Conservation (phyloP, 2,113 vertebrate genomes). For the Clarias batrachus region DNA sequence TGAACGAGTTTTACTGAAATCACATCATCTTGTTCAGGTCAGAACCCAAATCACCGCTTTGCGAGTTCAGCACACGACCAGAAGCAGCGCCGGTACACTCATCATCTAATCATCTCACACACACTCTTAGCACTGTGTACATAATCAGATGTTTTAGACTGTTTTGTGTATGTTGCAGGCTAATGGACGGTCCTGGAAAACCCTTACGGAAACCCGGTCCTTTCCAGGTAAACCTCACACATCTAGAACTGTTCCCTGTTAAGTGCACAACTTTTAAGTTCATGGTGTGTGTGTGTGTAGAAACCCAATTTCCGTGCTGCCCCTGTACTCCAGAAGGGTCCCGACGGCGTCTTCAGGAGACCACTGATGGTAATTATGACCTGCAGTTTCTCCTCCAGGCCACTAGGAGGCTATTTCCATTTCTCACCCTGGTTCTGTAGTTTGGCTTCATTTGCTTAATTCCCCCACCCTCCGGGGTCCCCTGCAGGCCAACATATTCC, state of each 20-base stretch:
- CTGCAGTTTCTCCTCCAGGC: neutral
- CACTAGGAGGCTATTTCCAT: neutral
- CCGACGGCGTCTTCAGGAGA: slow-evolving; percentile 62
- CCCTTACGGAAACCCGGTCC: slow-evolving; percentile 60
- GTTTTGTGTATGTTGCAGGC: slow-evolving; percentile 48
- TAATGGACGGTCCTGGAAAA: slow-evolving; percentile 53
- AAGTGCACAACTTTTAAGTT: neutral
- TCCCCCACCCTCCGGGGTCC: too few relatives aligned
- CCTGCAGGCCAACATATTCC: slow-evolving; percentile 64
- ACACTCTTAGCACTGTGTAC: neutral
- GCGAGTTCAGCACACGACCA: slow-evolving; percentile 53
- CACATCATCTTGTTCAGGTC: slow-evolving; percentile 33
- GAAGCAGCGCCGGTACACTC: slow-evolving; percentile 52
- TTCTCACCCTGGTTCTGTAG: neutral
- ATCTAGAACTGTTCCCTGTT: neutral
- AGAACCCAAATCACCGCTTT: slow-evolving; percentile 52
- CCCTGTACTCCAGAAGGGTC: slow-evolving; percentile 52
- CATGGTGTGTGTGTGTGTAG: slow-evolving; percentile 50
- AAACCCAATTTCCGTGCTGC: slow-evolving; percentile 50
- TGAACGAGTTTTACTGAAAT: neutral
- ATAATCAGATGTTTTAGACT: too few relatives aligned
- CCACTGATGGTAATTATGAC: slow-evolving; percentile 69
- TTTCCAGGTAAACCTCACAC: slow-evolving; percentile 34
- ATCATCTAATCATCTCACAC: neutral
- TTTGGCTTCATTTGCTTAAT: neutral